phyloP scores from a whole-genome alignment of 2,113 vertebrate species.

The Ciconia stormi region DNA sequence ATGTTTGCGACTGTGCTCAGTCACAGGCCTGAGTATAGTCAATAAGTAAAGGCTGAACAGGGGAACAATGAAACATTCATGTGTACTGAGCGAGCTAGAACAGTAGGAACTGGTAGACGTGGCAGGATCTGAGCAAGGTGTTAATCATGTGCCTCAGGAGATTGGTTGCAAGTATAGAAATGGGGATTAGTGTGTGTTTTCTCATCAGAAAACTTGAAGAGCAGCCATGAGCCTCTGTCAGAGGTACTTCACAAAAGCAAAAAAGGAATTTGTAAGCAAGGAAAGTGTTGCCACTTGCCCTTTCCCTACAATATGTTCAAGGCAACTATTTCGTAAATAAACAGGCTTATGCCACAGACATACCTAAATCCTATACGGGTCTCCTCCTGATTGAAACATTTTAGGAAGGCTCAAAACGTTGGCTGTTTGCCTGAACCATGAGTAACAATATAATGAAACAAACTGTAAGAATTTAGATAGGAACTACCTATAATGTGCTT shows the following conservation, averaged over 20 bases:
- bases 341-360: background rate
- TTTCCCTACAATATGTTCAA: background rate
- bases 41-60: background rate
- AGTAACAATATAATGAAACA: background rate
- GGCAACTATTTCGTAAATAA: background rate
- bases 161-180: background rate
- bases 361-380: background rate
- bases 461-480: background rate
- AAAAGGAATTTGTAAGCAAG: background rate
- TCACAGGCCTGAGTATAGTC: background rate
- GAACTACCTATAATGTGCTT: background rate
- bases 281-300: background rate
- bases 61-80: constrained; percentile 36
- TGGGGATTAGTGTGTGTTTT: background rate
- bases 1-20: background rate
- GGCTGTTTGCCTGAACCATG: background rate
- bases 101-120: background rate
- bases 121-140: constrained; percentile 45
- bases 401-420: background rate
- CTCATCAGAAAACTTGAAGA: background rate
- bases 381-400: background rate
- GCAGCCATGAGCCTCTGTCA: background rate
- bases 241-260: background rate
- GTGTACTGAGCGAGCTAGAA: background rate
- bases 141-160: constrained; percentile 1